These are phyloP conservation scores for Muricea muricata DNA, from an alignment of 92 coral and sea anemone species.

Conservation along the genomic window DNA sequence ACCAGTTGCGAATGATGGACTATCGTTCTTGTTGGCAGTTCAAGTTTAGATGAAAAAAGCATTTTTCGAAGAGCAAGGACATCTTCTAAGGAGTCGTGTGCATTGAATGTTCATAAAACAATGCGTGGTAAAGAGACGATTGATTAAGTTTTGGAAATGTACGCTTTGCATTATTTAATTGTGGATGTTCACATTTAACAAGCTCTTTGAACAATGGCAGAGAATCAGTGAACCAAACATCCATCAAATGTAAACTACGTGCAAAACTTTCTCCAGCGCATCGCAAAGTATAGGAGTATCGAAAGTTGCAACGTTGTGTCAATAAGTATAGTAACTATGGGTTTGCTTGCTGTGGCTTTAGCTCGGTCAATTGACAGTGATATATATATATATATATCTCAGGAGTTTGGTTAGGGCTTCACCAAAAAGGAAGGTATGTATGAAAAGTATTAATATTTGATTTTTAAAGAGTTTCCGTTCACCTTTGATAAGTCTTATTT, in stretches of 20 bases:
- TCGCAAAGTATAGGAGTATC: constrained; percentile 40
- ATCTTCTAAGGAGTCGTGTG: constrained; percentile 72
- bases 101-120: constrained; percentile 62
- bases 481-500: not conserved
- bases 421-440: constrained; percentile 41
- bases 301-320: constrained; percentile 52
- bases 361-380: constrained; percentile 27
- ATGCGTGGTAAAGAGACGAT: constrained; percentile 46
- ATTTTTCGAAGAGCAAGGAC: constrained; percentile 61
- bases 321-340: constrained; percentile 44
- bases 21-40: constrained; percentile 43
- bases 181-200: constrained; percentile 44
- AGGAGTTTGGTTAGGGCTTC: constrained; percentile 48
- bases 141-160: constrained; percentile 41
- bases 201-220: constrained; percentile 56
- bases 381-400: constrained; percentile 40
- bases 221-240: constrained; percentile 55
- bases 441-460: constrained; percentile 38
- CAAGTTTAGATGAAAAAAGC: constrained; percentile 56
- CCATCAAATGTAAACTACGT: constrained; percentile 34
- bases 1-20: constrained; percentile 34
- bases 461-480: constrained; percentile 56
- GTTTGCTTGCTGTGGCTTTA: constrained; percentile 11
- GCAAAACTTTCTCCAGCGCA: constrained; percentile 43
- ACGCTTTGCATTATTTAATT: constrained; percentile 23